These are phyloP conservation scores for Tachystola acroxantha DNA, from an alignment of 2,888 invertebrate species.

Conservation along the genomic window DNA sequence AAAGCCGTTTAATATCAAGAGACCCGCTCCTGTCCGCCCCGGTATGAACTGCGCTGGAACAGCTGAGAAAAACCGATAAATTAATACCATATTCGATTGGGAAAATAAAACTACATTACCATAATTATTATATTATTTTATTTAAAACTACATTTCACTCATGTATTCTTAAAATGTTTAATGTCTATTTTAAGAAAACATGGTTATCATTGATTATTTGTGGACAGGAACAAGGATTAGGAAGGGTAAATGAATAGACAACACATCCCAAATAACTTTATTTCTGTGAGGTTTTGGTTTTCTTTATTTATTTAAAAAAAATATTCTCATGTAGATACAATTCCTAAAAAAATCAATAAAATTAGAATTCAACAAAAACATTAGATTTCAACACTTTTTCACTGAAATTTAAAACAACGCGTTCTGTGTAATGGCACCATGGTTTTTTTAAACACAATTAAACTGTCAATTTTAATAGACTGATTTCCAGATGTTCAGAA, in stretches of 20 bases:
- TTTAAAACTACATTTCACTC: conserved; percentile 19
- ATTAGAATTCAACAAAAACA: conserved; percentile 13
- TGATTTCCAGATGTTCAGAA: conserved; percentile 33
- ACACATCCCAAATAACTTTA: conserved; percentile 31
- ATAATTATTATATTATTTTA: conserved; percentile 4
- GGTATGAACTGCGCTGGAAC: conserved; percentile 71
- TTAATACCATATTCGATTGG: conserved; percentile 12
- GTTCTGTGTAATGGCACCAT: conserved; percentile 61
- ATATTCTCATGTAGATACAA: conserved; percentile 5
- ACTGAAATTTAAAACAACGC: conserved; percentile 9
- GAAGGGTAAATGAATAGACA: conserved; percentile 49
- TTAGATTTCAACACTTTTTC: conserved; percentile 7
- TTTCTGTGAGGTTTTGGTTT: conserved; percentile 20
- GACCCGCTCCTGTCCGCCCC: conserved; percentile 62
- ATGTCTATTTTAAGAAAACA: conserved; percentile 23
- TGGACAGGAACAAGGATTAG: conserved; percentile 24
- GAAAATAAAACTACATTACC: conserved; percentile 19
- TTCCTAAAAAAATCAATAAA: background rate
- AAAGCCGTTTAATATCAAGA: conserved; percentile 64
- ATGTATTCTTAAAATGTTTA: conserved; percentile 20
- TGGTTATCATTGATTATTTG: conserved; percentile 9
- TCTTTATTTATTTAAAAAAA: conserved; percentile 18
- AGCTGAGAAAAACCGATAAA: conserved; percentile 47
- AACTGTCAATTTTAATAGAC: conserved; percentile 22
- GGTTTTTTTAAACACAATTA: conserved; percentile 31